Percentiles rank a stretch among this genome's conserved stretches.
These are phyloP conservation scores for Trinectes maculatus DNA, from an alignment of 2,113 vertebrate species.

Conservation along the genomic window DNA sequence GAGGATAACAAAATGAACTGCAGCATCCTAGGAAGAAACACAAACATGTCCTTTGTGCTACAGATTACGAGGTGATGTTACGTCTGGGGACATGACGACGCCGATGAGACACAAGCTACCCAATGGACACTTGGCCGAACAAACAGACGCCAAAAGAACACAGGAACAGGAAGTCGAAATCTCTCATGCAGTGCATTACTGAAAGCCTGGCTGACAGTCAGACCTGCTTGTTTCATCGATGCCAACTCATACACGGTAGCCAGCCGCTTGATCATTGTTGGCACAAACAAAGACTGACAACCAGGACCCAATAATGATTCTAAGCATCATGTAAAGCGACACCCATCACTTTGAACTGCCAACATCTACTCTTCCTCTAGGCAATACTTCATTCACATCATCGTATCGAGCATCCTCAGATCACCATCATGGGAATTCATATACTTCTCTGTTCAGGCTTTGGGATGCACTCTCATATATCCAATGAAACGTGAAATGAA, in stretches of 20 bases:
- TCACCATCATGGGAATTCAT: slow-evolving; percentile 29
- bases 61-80: slow-evolving; percentile 61
- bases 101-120: slow-evolving; percentile 65
- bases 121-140: slow-evolving; percentile 56
- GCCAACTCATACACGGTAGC: slow-evolving; percentile 65
- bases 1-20: slow-evolving; percentile 62
- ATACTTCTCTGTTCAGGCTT: slow-evolving; percentile 38
- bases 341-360: slow-evolving; percentile 31
- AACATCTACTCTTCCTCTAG: slow-evolving; percentile 9
- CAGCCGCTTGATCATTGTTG: slow-evolving; percentile 66
- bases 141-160: slow-evolving; percentile 41
- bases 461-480: slow-evolving; percentile 37
- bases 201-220: slow-evolving; percentile 39
- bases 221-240: slow-evolving; percentile 16
- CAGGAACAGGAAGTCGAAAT: slow-evolving; percentile 50
- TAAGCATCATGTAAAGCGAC: slow-evolving; percentile 43
- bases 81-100: slow-evolving; percentile 57
- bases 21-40: slow-evolving; percentile 53
- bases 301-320: slow-evolving; percentile 28
- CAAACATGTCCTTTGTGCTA: slow-evolving; percentile 72
- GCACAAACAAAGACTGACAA: slow-evolving; percentile 27
- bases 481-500: slow-evolving; percentile 23
- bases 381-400: slow-evolving; percentile 45
- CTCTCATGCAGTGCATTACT: slow-evolving; percentile 48
- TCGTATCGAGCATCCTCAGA: slow-evolving; percentile 32